phyloP scores from a whole-genome alignment of 2,113 vertebrate genomes.

The Salvator merianae region DNA sequence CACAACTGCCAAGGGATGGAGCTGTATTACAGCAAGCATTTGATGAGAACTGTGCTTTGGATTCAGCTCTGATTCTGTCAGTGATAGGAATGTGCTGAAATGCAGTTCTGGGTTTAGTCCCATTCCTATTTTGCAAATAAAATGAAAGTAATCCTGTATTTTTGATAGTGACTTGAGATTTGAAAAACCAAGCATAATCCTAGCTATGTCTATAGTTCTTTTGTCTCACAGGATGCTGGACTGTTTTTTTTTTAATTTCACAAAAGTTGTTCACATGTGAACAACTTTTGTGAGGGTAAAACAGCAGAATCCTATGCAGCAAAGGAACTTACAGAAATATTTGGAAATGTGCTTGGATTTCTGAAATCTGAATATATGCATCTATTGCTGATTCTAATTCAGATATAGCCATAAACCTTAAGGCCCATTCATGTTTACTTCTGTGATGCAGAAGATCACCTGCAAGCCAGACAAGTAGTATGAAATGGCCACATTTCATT shows the following conservation, averaged over 20 bases:
- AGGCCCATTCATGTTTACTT: too few species aligned
- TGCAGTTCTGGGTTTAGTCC: background rate
- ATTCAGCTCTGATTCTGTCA: background rate
- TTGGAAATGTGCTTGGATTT: too few species aligned
- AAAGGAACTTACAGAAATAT: too few species aligned
- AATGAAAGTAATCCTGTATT: background rate
- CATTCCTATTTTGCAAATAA: background rate
- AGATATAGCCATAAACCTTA: too few species aligned
- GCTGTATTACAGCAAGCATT: background rate
- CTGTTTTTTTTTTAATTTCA: background rate
- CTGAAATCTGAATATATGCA: too few species aligned
- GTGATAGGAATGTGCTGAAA: background rate
- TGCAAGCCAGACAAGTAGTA: too few species aligned
- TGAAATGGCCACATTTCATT: too few species aligned
- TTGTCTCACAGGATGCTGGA: background rate
- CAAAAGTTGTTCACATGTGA: background rate
- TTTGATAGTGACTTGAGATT: background rate
- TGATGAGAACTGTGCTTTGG: background rate
- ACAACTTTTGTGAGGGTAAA: too few species aligned
- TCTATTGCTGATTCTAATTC: too few species aligned
- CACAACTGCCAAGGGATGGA: background rate
- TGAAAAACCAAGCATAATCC: background rate
- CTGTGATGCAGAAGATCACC: too few species aligned
- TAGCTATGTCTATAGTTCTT: background rate
- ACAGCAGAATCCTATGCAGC: too few species aligned